Conservation (phyloP, 1,140 invertebrate genomes). For the Diorhabda carinulata region DNA sequence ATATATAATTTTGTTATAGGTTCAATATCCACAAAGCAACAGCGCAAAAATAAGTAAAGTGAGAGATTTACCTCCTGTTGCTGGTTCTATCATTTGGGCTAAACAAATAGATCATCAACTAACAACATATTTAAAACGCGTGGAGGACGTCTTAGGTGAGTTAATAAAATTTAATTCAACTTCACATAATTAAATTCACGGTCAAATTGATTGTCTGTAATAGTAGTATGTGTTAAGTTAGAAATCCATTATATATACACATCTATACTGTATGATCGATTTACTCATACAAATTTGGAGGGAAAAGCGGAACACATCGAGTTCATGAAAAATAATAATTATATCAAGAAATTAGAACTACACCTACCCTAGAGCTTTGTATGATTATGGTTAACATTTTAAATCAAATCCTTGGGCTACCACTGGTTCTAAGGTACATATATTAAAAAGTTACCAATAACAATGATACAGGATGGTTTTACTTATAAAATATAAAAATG, state of each 20-base stretch:
- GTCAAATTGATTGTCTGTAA: not conserved
- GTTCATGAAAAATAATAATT: too few relatives aligned
- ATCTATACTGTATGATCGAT: too few relatives aligned
- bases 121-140: conserved; percentile 92
- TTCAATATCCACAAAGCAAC: conserved; percentile 90
- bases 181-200: not conserved
- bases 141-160: conserved; percentile 92
- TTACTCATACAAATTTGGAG: too few relatives aligned
- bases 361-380: too few relatives aligned
- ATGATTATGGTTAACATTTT: too few relatives aligned
- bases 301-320: too few relatives aligned
- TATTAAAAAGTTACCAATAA: too few relatives aligned
- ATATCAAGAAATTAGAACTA: too few relatives aligned
- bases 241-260: not conserved
- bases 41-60: conserved; percentile 85
- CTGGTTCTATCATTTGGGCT: conserved; percentile 98
- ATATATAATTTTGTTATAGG: conserved; percentile 49
- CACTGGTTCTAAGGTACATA: too few relatives aligned
- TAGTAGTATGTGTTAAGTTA: not conserved
- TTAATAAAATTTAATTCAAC: not conserved
- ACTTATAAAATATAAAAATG: too few relatives aligned
- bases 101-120: conserved; percentile 97
- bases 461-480: too few relatives aligned
- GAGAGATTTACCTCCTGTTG: conserved; percentile 91
- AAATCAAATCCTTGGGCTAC: too few relatives aligned